Conservation (phyloP, 2,113 vertebrate species). For the Stegostoma tigrinum region DNA sequence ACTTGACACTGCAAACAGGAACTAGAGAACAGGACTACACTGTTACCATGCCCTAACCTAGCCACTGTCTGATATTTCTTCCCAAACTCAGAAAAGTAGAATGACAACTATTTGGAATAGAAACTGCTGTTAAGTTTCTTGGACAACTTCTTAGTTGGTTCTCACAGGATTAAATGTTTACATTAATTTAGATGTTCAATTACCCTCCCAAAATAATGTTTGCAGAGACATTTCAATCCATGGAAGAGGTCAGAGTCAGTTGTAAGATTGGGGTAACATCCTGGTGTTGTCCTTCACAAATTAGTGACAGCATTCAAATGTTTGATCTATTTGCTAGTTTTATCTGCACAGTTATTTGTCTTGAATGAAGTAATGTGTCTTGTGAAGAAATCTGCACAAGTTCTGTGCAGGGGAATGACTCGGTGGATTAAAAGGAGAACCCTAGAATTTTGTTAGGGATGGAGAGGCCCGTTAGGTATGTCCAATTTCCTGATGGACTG, state of each 20-base stretch:
- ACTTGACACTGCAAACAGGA: not conserved
- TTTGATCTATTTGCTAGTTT: not conserved
- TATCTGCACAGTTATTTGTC: not conserved
- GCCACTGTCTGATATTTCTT: not conserved
- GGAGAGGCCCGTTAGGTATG: not conserved
- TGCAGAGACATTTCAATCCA: not conserved
- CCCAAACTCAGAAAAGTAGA: not conserved
- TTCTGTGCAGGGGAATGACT: not conserved
- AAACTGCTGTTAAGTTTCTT: not conserved
- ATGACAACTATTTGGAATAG: not conserved
- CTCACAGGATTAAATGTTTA: not conserved
- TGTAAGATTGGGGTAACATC: not conserved
- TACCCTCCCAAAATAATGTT: not conserved
- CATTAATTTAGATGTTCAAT: not conserved
- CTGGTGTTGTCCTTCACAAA: not conserved
- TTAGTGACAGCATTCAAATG: not conserved
- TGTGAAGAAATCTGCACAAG: not conserved
- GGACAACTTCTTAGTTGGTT: not conserved
- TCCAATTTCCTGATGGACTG: not conserved
- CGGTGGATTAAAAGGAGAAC: not conserved
- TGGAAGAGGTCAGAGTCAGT: not conserved
- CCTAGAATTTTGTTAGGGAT: not conserved
- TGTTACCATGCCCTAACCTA: not conserved
- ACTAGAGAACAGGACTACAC: not conserved
- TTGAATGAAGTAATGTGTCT: not conserved